A percentile compares a stretch with the other conserved stretches of the same genome.
These are phyloP conservation scores for Xiphophorus birchmanni DNA, from an alignment of 2,797 vertebrate species.

Conservation along the genomic window DNA sequence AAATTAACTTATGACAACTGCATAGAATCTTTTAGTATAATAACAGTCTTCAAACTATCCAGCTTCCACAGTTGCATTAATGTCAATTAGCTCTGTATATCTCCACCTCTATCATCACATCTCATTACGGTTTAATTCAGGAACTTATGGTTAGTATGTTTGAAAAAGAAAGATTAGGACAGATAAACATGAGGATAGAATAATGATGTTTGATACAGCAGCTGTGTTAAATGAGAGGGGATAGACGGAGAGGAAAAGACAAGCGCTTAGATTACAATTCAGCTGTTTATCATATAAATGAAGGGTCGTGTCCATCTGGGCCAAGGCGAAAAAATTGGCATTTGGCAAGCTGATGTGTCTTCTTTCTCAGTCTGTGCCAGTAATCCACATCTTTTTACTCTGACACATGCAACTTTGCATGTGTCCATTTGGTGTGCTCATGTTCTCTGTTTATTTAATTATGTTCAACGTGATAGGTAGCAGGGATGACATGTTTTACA, in stretches of 20 bases:
- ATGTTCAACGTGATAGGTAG: conserved; percentile 29
- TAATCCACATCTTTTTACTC: conserved; percentile 45
- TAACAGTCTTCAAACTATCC: too few relatives aligned
- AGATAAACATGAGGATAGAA: not conserved
- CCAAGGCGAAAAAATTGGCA: conserved; percentile 57
- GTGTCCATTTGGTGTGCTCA: conserved; percentile 41
- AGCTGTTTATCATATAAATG: conserved; percentile 73
- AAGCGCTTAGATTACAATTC: conserved; percentile 50
- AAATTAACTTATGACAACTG: too few relatives aligned
- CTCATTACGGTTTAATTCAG: too few relatives aligned
- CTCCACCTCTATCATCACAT: not conserved
- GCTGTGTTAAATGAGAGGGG: conserved; percentile 44
- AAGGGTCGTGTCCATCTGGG: conserved; percentile 53
- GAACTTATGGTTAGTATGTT: not conserved
- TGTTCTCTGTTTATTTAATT: conserved; percentile 54
- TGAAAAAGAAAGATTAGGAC: not conserved
- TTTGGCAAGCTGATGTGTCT: conserved; percentile 47
- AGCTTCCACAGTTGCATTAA: not conserved
- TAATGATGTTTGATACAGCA: conserved; percentile 25
- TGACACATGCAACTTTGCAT: conserved; percentile 20
- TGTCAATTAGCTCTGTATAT: too few relatives aligned
- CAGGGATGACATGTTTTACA: conserved; percentile 15
- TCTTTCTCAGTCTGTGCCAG: conserved; percentile 34
- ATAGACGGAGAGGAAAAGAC: conserved; percentile 39
- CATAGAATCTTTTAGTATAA: too few relatives aligned